Evolutionary conservation across 1,140 invertebrate species (phyloP).

Genomic region (Hylaeus volcanicus): DNA sequence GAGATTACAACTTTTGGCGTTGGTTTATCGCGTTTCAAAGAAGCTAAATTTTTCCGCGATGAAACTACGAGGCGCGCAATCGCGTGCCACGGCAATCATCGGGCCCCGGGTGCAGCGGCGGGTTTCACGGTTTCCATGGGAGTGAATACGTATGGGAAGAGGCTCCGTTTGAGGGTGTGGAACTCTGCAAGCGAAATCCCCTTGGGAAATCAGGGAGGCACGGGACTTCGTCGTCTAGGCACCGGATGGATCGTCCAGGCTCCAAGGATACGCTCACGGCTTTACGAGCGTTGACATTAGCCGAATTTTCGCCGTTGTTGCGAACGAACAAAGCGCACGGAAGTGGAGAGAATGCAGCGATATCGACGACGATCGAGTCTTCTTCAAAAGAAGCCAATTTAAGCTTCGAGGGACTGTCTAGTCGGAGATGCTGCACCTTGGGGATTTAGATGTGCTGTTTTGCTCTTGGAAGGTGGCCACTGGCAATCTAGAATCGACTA

Average conservation of each 20-base stretch:
- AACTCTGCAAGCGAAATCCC: conserved; percentile 64
- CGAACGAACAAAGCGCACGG: neutral
- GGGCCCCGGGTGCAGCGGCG: conserved; percentile 15
- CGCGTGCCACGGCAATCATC: conserved; percentile 41
- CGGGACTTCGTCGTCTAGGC: conserved; percentile 55
- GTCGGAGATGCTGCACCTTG: too few relatives aligned
- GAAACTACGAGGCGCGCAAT: conserved; percentile 22
- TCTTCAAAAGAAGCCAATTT: neutral
- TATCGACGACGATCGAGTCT: neutral
- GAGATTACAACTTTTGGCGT: neutral
- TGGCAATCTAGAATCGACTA: too few relatives aligned
- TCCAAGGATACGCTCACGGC: conserved; percentile 37
- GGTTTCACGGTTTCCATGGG: conserved; percentile 47
- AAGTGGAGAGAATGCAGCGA: neutral
- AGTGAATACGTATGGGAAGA: conserved; percentile 40
- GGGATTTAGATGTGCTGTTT: too few relatives aligned
- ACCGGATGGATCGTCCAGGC: conserved; percentile 41
- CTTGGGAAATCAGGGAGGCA: conserved; percentile 79
- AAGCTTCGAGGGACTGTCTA: too few relatives aligned
- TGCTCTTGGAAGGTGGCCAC: too few relatives aligned
- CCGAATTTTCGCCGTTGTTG: conserved; percentile 7
- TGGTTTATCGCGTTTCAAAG: neutral
- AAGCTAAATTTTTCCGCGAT: conserved; percentile 10
- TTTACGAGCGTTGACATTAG: conserved; percentile 58
- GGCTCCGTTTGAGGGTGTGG: conserved; percentile 36